Base-by-base conservation (phyloP, 1,140 invertebrate genomes). In the Dendroctonus ponderosae region DNA sequence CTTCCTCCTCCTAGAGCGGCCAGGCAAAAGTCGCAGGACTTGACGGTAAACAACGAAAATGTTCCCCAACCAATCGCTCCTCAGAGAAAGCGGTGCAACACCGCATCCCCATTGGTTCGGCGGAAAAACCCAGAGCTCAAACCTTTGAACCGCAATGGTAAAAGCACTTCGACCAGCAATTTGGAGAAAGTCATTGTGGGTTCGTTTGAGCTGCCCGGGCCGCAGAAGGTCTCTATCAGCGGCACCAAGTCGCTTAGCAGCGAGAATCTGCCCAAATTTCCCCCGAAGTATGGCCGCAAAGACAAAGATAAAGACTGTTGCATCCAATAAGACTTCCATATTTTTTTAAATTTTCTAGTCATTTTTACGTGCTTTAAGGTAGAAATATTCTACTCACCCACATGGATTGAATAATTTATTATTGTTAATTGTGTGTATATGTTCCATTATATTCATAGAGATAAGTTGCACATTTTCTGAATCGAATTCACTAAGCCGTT, bases 241-340 rank as follows among this genome's bases (percentile, higher is more conserved):
- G 41, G 12, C 11, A 7, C 41, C 5, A 66, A 40, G 39, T 61
- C 64, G 0, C 52, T 44, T 12, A 65, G 62, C 42, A 65, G 43
- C 38, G 64, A 61, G 11, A 62, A 67, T 44, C 6, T 56, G 11
- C 12, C 51, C 6, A 68, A 63, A 59, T 68, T 68, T 40, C 66
- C 66, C 11, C 43, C 66, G 6, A 68, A 66, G 53, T 66, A 63
- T 49, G 12, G 64, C 44, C 54, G 46, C 8, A 73, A 73, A 61
- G 64, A 69, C 40, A 69, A 70, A 54, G 74, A 75, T 52, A 74
- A 74, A 69, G 72, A 75, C 68, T 75, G 74, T 58, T 69, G 66
- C 46, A 69, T 75, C 46, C 74, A 75, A 66, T 75, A 72, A 70
- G 44, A 62, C 50, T 48, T n/a, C 8, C 48, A 42, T 63, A 41